These are phyloP conservation scores for Apantesis nais DNA, from an alignment of 2,888 invertebrate species.

Conservation along the genomic window DNA sequence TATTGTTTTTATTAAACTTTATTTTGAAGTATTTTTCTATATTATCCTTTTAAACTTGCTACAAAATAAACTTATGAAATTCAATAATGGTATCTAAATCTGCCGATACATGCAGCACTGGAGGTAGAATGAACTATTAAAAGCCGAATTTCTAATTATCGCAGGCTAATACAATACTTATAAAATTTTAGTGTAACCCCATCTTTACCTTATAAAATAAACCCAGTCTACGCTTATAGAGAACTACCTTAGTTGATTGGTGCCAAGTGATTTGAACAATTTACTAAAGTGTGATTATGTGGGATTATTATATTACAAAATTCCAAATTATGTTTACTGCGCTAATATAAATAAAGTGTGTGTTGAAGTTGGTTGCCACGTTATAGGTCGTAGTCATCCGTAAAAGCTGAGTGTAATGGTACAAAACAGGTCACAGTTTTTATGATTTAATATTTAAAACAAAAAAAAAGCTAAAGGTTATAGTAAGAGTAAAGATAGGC, in stretches of 20 bases:
- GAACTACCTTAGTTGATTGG: conserved; percentile 14
- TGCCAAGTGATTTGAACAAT: background rate
- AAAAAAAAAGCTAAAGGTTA: too few relatives aligned
- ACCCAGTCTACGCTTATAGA: conserved; percentile 27
- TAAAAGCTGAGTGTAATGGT: background rate
- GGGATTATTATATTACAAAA: background rate
- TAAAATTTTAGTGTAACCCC: conserved; percentile 47
- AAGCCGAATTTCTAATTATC: conserved; percentile 42
- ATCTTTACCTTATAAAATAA: conserved; percentile 31
- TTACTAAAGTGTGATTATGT: background rate
- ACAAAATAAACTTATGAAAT: too few relatives aligned
- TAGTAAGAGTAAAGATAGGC: too few relatives aligned
- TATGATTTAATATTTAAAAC: too few relatives aligned
- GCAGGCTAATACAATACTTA: conserved; percentile 32
- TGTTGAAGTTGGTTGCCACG: background rate
- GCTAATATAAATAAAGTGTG: background rate
- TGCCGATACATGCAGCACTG: conserved; percentile 13
- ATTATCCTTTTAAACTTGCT: too few relatives aligned
- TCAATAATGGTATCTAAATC: too few relatives aligned
- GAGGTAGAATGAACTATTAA: conserved; percentile 45
- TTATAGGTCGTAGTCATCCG: background rate
- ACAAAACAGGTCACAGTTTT: too few relatives aligned
- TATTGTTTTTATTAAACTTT: too few relatives aligned
- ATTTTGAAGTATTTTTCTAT: too few relatives aligned
- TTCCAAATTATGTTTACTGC: background rate